phyloP scores from a whole-genome alignment of 1,140 invertebrate genomes.

The Panagrolaimus sp. region DNA sequence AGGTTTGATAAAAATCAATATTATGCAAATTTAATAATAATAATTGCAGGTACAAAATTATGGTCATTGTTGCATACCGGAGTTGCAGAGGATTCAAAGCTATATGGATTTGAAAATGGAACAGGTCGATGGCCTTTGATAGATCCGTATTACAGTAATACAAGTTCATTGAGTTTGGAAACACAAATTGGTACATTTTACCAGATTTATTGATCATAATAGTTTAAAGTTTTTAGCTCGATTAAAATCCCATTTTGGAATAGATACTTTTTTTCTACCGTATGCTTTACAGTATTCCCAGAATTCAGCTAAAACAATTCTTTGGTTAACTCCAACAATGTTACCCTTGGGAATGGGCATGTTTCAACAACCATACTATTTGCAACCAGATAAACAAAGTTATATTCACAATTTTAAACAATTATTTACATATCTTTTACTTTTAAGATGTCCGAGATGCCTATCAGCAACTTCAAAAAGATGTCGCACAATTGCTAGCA shows the following conservation, averaged over 20 bases:
- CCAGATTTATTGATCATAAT: too few species aligned
- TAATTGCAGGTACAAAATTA: conserved; percentile 11
- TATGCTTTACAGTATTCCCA: conserved; percentile 21
- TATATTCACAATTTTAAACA: neutral
- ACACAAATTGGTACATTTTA: conserved; percentile 2
- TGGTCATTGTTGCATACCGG: conserved; percentile 18
- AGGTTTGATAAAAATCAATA: neutral
- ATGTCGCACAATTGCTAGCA: conserved; percentile 15
- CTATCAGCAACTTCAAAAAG: conserved; percentile 20
- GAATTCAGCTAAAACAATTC: conserved; percentile 18
- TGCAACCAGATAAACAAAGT: conserved; percentile 17
- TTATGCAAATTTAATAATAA: too few species aligned
- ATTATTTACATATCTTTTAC: neutral
- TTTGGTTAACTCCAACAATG: conserved; percentile 23
- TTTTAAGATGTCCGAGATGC: conserved; percentile 21
- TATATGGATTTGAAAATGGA: conserved; percentile 16
- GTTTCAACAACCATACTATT: conserved; percentile 16
- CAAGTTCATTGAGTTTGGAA: neutral
- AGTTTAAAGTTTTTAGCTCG: neutral
- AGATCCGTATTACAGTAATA: conserved; percentile 14
- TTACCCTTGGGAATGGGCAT: conserved; percentile 24
- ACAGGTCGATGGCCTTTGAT: conserved; percentile 22
- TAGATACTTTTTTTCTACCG: conserved; percentile 21
- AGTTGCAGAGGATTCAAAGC: conserved; percentile 14
- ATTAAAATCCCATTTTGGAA: conserved; percentile 20